Evolutionary conservation across 1,140 invertebrate genomes (phyloP).

Genomic region (Bombus ignitus): DNA sequence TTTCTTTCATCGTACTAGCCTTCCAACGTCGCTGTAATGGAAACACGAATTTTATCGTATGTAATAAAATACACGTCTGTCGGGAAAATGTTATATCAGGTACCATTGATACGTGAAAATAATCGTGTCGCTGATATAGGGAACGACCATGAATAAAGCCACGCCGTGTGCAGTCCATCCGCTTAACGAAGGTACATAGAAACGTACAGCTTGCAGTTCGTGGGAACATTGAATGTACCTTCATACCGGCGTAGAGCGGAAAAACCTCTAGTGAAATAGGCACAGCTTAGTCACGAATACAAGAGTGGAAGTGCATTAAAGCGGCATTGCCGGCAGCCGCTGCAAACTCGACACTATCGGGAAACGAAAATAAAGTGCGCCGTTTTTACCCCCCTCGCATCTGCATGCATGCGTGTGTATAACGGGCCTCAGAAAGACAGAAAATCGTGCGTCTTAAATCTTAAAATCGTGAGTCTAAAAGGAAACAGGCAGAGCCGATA

Average conservation of each 20-base stretch:
- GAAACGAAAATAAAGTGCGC: constrained; percentile 47
- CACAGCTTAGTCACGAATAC: constrained; percentile 48
- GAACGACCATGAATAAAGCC: constrained; percentile 16
- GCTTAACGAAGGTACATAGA: constrained; percentile 45
- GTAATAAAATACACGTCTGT: constrained; percentile 5
- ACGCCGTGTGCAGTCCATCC: constrained; percentile 16
- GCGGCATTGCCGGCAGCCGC: constrained; percentile 40
- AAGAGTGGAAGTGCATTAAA: constrained; percentile 55
- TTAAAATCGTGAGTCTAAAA: neutral
- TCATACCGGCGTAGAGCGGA: constrained; percentile 26
- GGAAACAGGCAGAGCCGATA: too few species aligned
- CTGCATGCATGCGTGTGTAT: neutral
- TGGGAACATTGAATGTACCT: constrained; percentile 35
- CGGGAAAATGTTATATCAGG: constrained; percentile 10
- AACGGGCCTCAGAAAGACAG: neutral
- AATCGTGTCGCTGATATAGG: constrained; percentile 19
- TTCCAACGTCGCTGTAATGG: too few species aligned
- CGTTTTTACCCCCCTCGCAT: neutral
- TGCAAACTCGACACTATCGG: constrained; percentile 50
- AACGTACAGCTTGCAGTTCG: constrained; percentile 50
- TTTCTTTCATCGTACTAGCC: neutral
- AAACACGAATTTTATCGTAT: neutral
- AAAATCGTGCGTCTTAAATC: constrained; percentile 1
- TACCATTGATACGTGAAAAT: constrained; percentile 45
- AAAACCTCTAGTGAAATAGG: constrained; percentile 43